Evolutionary conservation across 2,888 invertebrate species (phyloP), one percentile per base, ranked within the genome.

Genomic region (Caenorhabditis sp.): DNA sequence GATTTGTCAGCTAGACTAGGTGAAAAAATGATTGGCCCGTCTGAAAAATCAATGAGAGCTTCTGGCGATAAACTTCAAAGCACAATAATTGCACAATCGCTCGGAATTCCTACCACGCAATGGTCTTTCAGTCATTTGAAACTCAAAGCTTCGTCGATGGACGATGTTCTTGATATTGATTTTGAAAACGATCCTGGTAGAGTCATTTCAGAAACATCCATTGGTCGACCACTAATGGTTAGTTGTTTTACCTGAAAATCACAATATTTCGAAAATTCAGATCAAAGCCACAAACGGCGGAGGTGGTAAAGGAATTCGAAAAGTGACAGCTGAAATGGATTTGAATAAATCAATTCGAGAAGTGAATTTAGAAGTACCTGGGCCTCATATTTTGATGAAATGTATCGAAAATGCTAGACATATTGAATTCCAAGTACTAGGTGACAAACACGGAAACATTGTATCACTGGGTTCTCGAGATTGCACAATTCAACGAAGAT

Each of bases 251-350:
- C 14, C 17, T 10, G 3, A 17, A 17, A 12, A n/a, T 54, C 5
- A 43, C 3, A 43, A 43, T 10, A 6, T 43, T 43, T 43, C 21
- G n/a, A 31, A 6, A n/a, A 26, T 23, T n/a, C n/a, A 60, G 97
- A 95, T 99, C 80, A 99, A 99, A 89, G 99, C 99, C 0, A 95
- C 95, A 0, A 97, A 99, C 90, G 99, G 99, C 62, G 99, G 99
- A 50, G 99, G 99, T 37, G 99, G 99, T 1, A 99, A 99, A 89
- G 99, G 99, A 66, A 99, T 99, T 85, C 91, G 99, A 69, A 43
- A 43, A 43, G 43, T 43, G 2, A 43, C 43, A 96, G 96, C 88
- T 95, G 94, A n/a, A 94, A 95, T 83, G 92, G 92, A 71, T 91
- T 93, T 0, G 95, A 95, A 81, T 96, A 97, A 84, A 95, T 99